These are phyloP conservation scores for Anticlea derivata DNA, from an alignment of 2,888 invertebrate species.

Conservation along the genomic window DNA sequence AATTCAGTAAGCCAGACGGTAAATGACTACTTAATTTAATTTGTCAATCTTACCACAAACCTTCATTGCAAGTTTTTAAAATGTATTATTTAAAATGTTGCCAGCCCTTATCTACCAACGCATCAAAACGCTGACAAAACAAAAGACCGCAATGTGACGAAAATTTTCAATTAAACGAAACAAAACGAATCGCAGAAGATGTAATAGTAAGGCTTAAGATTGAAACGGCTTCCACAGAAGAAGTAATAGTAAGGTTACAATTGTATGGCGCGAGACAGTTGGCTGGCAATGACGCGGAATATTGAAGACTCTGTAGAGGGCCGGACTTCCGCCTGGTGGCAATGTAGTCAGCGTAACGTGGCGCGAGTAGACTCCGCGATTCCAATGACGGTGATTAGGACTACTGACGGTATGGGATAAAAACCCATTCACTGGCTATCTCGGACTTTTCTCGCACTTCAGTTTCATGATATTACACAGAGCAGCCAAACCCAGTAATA, in stretches of 20 bases:
- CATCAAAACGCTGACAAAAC: conserved; percentile 44
- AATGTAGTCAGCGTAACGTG: conserved; percentile 42
- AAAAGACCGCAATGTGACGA: conserved; percentile 66
- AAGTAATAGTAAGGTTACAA: conserved; percentile 33
- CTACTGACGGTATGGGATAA: conserved; percentile 27
- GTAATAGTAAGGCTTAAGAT: neutral
- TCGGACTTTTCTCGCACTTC: no score
- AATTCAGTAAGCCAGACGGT: no score
- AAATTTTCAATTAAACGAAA: conserved; percentile 79
- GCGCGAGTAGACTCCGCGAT: no score
- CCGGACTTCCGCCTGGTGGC: conserved; percentile 63
- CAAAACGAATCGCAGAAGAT: conserved; percentile 49
- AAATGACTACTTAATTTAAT: no score
- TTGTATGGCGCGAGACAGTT: conserved; percentile 61
- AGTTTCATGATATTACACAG: no score
- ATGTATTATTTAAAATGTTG: neutral
- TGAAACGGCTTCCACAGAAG: conserved; percentile 44
- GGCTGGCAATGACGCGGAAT: conserved; percentile 52
- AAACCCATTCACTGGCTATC: no score
- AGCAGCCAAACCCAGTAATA: no score
- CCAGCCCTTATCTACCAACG: neutral
- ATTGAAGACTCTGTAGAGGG: conserved; percentile 35
- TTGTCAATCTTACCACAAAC: no score
- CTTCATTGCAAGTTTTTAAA: conserved; percentile 1
- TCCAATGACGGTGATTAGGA: conserved; percentile 58